Evolutionary conservation across 2,888 invertebrate genomes (phyloP).

Genomic region (Amphimallon solstitiale): DNA sequence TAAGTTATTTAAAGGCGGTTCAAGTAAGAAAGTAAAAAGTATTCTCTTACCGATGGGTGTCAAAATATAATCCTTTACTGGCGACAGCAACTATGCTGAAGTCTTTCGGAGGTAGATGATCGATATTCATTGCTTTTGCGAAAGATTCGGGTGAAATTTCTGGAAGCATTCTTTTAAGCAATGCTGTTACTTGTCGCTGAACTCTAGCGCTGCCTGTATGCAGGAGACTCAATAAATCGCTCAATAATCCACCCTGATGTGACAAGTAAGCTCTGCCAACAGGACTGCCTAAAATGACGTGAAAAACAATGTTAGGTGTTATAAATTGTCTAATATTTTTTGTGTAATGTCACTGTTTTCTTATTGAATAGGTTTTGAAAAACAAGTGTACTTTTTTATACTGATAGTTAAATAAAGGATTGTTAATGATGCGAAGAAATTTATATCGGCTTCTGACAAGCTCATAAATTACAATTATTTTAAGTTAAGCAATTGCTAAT

Average conservation of each 20-base stretch:
- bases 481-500: no score
- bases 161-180: conserved; percentile 86
- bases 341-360: no score
- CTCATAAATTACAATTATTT: no score
- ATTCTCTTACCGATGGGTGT: conserved; percentile 63
- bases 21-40: no score
- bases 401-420: no score
- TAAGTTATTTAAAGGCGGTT: no score
- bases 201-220: conserved; percentile 96
- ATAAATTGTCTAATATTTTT: neutral
- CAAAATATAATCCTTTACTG: conserved; percentile 66
- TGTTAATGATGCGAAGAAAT: no score
- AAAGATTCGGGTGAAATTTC: conserved; percentile 89
- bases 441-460: no score
- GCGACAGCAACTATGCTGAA: conserved; percentile 76
- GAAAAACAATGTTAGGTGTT: no score
- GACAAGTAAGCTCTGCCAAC: conserved; percentile 92
- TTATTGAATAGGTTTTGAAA: no score
- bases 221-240: conserved; percentile 85
- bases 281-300: conserved; percentile 66
- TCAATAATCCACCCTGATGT: conserved; percentile 85
- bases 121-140: conserved; percentile 79
- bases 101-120: conserved; percentile 77
- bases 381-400: no score
- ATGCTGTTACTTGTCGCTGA: conserved; percentile 90